Base-by-base conservation (phyloP, 64 coral and sea anemone genomes). In the Montipora capricornis region DNA sequence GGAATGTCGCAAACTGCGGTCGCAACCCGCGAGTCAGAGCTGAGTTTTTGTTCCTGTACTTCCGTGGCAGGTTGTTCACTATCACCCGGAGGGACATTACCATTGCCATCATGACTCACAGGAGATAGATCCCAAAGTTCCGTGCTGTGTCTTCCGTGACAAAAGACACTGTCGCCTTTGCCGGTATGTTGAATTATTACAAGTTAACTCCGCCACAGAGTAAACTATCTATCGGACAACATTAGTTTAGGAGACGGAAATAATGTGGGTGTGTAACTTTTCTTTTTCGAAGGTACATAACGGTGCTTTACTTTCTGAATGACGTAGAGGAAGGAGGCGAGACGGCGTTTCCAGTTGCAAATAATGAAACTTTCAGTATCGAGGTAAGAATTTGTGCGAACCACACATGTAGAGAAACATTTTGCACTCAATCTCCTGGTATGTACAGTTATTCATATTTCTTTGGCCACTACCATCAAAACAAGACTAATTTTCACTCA, bases 91-190 rank as follows among this genome's bases (percentile, higher is more conserved):
- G 73, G 95, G 95, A n/a, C 95, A 97, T 86, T 97, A 97, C 82
- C 95, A 97, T 69, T 97, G 95, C 59, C 95, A 97, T 3, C 95
- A 97, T 53, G 95, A 97, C 78, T 97, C 95, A 0, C 92, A 97
- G 61, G 92, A 94, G 47, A 69, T 89, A 12, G 95, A 97, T n/a
- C 59, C 66, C 13, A 24, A 4, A 2, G 90, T 82, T 62, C 95
- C 95, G 11, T 97, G 95, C 77, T 97, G 95, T 52, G 90, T 26
- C 75, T 73, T 92, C 58, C 89, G 52, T 46, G 95, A 94, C 37
- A 87, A 50, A 44, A 68, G 95, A 37, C 85, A 52, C 74, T 97
- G 95, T 53, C 89, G 95, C 26, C 74, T 97, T 20, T 97, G 95
- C 85, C 91, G 95, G 95, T 94, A 92, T 75, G 0, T 37, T 37